Evolutionary conservation across 2,797 vertebrate genomes (phyloP), one percentile per base, ranked within the genome.

Genomic region (Florisuga fusca): DNA sequence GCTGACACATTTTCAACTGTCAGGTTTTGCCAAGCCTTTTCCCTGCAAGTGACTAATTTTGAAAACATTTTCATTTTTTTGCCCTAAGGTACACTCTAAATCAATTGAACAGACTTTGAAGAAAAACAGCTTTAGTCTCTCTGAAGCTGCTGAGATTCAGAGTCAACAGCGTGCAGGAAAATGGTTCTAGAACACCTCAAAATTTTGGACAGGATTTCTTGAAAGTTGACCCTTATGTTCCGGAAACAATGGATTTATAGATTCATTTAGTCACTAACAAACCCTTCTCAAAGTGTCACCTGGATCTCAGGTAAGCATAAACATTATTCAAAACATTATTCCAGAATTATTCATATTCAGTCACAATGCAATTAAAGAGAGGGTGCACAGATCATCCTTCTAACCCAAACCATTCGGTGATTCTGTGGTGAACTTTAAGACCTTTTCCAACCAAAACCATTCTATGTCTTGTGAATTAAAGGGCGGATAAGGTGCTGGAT

Each of bases 31-130:
- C 7, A 7, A 84, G 12, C 17, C 9, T 81, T 81, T 75, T 58
- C 62, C 51, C 64, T 31, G 55, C 15, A 73, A 88, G 61, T 81
- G 20, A 90, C 46, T 86, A 15, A 84, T 93, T 94, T 53, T 69
- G 66, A 63, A 68, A 95, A 58, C 4, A 4, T 78, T 91, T 76
- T 73, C 10, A 2, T 38, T 88, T 87, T 85, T 78, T 85, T 78
- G 51, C 62, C 76, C 80, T 11, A n/a, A 62, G 51, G 55, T 64
- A 68, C 22, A 6, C 22, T 50, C 15, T 54, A 84, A 87, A 71
- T 51, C 26, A 29, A 10, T 41, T 21, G 41, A 81, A 14, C 12
- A 54, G 48, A 13, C 29, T 78, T 67, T 0, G 22, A 89, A 58
- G 54, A 38, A 73, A 48, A 79, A 34, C 11, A 54, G 19, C 15